A percentile compares a stretch with the other conserved stretches of the same genome.
Evolutionary conservation across 1,140 invertebrate species (phyloP).

Genomic region (Alviniconcha marisindica): DNA sequence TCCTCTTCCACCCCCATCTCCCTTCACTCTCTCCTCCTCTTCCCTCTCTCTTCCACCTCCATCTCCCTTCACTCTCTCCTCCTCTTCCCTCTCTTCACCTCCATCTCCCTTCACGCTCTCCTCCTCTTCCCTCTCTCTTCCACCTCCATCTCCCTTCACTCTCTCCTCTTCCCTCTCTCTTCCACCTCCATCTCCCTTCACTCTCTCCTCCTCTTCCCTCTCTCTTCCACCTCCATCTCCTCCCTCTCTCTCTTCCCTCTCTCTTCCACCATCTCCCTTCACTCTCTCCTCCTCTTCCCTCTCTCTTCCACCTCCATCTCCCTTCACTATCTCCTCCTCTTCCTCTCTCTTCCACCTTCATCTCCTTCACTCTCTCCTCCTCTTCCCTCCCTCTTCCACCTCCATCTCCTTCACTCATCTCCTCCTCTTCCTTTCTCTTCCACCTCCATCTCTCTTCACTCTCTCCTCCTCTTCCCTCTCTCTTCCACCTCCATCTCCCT

Average conservation of each 20-base stretch:
- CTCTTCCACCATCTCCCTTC: neutral
- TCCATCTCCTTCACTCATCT: too few relatives aligned
- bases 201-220: constrained; percentile 2
- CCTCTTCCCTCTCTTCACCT: too few relatives aligned
- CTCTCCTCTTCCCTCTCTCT: too few relatives aligned
- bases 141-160: too few relatives aligned
- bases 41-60: too few relatives aligned
- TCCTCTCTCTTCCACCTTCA: constrained; percentile 15
- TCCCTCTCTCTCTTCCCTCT: neutral
- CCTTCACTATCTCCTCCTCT: constrained; percentile 3
- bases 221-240: neutral
- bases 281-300: constrained; percentile 1
- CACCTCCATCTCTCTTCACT: neutral
- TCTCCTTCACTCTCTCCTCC: neutral
- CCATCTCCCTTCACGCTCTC: too few relatives aligned
- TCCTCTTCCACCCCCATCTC: too few relatives aligned
- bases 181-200: neutral
- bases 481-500: neutral
- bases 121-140: too few relatives aligned
- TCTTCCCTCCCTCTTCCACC: neutral
- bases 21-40: too few relatives aligned
- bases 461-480: neutral
- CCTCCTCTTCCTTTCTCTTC: neutral
- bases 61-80: too few relatives aligned
- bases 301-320: constrained; percentile 1